Conservation (phyloP, 1,140 invertebrate genomes). For the Leucophenga varia region DNA sequence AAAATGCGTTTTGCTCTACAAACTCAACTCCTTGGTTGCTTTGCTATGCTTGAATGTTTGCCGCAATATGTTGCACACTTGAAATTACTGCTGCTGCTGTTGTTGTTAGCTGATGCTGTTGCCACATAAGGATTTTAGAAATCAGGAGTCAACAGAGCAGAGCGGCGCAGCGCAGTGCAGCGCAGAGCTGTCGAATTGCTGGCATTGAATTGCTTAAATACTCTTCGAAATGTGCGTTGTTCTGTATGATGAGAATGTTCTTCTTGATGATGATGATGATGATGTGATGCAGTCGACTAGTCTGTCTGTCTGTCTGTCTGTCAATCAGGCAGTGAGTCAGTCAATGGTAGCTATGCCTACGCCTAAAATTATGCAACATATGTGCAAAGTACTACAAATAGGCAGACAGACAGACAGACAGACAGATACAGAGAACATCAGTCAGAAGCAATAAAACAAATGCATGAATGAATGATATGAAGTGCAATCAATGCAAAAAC, state of each 20-base stretch:
- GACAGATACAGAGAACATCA: constrained; percentile 16
- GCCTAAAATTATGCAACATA: constrained; percentile 33
- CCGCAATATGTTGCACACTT: constrained; percentile 22
- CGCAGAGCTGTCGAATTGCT: constrained; percentile 26
- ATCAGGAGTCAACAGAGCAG: neutral
- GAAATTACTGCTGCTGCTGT: constrained; percentile 53
- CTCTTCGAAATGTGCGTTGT: constrained; percentile 28
- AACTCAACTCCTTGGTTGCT: too few relatives aligned
- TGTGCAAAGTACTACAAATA: constrained; percentile 14
- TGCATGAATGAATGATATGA: constrained; percentile 38
- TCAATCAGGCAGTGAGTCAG: constrained; percentile 14
- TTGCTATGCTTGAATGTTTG: too few relatives aligned
- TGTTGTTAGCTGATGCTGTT: too few relatives aligned
- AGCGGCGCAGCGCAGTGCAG: neutral
- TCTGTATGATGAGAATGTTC: constrained; percentile 4
- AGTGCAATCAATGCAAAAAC: constrained; percentile 54
- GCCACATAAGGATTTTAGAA: too few relatives aligned
- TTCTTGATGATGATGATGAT: constrained; percentile 5
- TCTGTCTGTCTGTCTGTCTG: too few relatives aligned
- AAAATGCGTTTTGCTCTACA: too few relatives aligned
- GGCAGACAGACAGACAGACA: neutral
- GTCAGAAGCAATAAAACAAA: constrained; percentile 16
- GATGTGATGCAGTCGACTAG: constrained; percentile 27
- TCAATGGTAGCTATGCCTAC: neutral
- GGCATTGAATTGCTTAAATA: constrained; percentile 54